phyloP scores from a whole-genome alignment of 2,888 invertebrate species.

The Rotaria socialis region DNA sequence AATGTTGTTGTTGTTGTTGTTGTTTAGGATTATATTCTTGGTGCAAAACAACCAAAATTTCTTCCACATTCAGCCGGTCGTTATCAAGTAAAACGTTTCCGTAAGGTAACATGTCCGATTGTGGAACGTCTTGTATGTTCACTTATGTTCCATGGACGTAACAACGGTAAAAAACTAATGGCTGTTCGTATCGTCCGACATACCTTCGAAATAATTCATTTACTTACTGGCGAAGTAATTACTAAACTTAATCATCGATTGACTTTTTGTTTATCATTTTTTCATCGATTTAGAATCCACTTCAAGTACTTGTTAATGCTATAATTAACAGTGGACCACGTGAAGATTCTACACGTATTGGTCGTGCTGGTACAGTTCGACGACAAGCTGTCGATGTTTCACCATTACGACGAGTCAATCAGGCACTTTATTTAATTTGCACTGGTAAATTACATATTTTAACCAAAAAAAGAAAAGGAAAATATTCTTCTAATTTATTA shows the following conservation, averaged over 20 bases:
- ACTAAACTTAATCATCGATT: too few relatives aligned
- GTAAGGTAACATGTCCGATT: conserved; percentile 98
- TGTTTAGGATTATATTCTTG: conserved; percentile 46
- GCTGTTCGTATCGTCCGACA: conserved; percentile 97
- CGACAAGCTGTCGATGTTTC: conserved; percentile 99
- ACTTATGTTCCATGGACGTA: conserved; percentile 99
- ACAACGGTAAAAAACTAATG: conserved; percentile 99
- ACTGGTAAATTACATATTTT: conserved; percentile 67
- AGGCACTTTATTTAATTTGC: conserved; percentile 97
- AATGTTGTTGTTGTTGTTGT: background rate
- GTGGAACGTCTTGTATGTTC: conserved; percentile 95
- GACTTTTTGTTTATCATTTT: too few relatives aligned
- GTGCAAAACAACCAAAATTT: conserved; percentile 49
- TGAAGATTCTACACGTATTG: conserved; percentile 99
- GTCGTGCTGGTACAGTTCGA: conserved; percentile 98
- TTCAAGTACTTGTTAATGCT: conserved; percentile 83
- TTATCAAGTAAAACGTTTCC: conserved; percentile 93
- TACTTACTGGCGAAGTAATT: conserved; percentile 63
- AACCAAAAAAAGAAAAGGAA: background rate
- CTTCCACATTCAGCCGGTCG: conserved; percentile 95
- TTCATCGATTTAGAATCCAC: conserved; percentile 62
- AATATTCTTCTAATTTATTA: too few relatives aligned
- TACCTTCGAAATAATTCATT: conserved; percentile 93
- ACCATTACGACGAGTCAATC: conserved; percentile 93
- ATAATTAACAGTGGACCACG: conserved; percentile 98